Percentiles rank a stretch among this genome's conserved stretches.
Evolutionary conservation across 2,113 vertebrate genomes (phyloP).

Genomic region (Colinus virginianus): DNA sequence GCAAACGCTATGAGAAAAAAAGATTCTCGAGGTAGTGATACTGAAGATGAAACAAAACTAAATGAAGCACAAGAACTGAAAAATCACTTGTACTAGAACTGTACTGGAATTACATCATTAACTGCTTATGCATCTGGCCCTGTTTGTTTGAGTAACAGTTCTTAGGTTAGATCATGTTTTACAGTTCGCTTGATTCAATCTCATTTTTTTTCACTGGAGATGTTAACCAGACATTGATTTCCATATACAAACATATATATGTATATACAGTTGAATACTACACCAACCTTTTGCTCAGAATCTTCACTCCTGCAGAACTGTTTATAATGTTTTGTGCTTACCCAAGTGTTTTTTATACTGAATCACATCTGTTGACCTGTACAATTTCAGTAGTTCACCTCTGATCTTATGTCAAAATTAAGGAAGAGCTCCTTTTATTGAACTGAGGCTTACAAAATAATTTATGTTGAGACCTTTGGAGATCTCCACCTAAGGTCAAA

Average conservation of each 20-base stretch:
- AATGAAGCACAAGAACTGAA: not conserved
- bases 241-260: not conserved
- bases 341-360: not conserved
- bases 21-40: not conserved
- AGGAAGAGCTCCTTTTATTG: not conserved
- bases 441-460: not conserved
- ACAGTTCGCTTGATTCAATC: not conserved
- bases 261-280: not conserved
- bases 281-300: not conserved
- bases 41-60: not conserved
- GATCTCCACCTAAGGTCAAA: not conserved
- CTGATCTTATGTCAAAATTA: not conserved
- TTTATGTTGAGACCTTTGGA: not conserved
- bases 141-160: not conserved
- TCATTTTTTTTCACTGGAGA: not conserved
- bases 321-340: not conserved
- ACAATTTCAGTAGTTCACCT: not conserved
- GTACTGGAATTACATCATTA: not conserved
- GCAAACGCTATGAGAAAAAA: not conserved
- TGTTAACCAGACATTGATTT: not conserved
- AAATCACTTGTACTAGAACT: not conserved
- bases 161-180: not conserved
- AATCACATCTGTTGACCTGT: not conserved
- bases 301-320: not conserved
- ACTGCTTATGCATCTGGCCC: not conserved